A percentile compares a stretch with the other conserved stretches of the same genome.
phyloP scores from a whole-genome alignment of 2,888 invertebrate species.

The Aphrophora alni region DNA sequence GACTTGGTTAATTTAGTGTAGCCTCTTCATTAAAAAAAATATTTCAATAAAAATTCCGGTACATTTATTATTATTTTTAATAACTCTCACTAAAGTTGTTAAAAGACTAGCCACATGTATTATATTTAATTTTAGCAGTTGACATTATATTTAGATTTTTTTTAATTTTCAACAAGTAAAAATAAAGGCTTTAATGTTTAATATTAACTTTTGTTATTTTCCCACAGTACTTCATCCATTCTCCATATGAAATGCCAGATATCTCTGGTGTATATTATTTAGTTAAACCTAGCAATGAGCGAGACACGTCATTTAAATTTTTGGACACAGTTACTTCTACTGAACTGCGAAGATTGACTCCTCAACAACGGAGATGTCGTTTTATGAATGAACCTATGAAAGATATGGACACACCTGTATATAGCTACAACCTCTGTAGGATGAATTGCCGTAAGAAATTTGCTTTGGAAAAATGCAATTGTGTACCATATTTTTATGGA shows the following conservation, averaged over 20 bases:
- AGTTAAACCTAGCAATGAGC: slow-evolving; percentile 46
- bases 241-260: slow-evolving; percentile 65
- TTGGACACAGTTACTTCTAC: slow-evolving; percentile 48
- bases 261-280: slow-evolving; percentile 58
- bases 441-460: slow-evolving; percentile 32
- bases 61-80: too few relatives aligned
- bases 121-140: too few relatives aligned
- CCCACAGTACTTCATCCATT: slow-evolving; percentile 66
- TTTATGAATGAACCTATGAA: slow-evolving; percentile 26
- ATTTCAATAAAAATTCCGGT: too few relatives aligned
- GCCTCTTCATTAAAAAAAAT: too few relatives aligned
- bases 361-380: slow-evolving; percentile 48
- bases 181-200: too few relatives aligned
- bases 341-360: slow-evolving; percentile 46
- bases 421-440: slow-evolving; percentile 34
- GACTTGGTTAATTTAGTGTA: too few relatives aligned
- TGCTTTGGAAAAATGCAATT: slow-evolving; percentile 28
- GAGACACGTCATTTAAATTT: slow-evolving; percentile 50
- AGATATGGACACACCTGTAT: slow-evolving; percentile 14
- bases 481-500: slow-evolving; percentile 34
- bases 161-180: too few relatives aligned
- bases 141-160: too few relatives aligned
- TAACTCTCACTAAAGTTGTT: too few relatives aligned
- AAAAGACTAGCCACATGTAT: too few relatives aligned
- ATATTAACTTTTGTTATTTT: too few relatives aligned